Evolutionary conservation across 2,888 invertebrate genomes (phyloP), one percentile per base, ranked within the genome.

Genomic region (Hecatera dysodea): DNA sequence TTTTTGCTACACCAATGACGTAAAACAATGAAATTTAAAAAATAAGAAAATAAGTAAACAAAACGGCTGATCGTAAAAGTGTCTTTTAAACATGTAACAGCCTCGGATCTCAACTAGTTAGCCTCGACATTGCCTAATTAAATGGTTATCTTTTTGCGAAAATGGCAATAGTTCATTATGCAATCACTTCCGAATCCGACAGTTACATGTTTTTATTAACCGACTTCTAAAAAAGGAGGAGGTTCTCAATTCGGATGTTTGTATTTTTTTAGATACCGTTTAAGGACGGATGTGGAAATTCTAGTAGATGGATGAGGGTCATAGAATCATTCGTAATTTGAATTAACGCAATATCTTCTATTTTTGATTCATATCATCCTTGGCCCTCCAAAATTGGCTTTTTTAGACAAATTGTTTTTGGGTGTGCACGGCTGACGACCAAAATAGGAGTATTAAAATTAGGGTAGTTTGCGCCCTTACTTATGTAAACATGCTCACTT

Each of bases 111-210:
- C 27, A 62, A 63, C 50, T 33, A 63, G 67, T 66, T 65, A 55
- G 33, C 78, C 78, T 78, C 61, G 64, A 55, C 36, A 48, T 66
- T 68, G 42, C 62, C 61, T 53, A 65, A 78, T 33, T 55, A 42
- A 68, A 65, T 55, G 7, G 2, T 44, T 65, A 57, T 61, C 7
- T 62, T 59, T 64, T 15, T 9, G 27, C 50, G 17, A 60, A 64
- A 50, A 64, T 52, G 39, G 53, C 19, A 53, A 60, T 44, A 73
- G n/a, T 33, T 50, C 12, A 36, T 24, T 64, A 67, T 27, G 27
- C 22, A 61, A 55, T 68, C 53, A 63, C 62, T 57, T 65, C 44
- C 55, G 67, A 56, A 62, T 33, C 19, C 42, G 59, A 39, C 3
- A 44, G 22, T 36, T 24, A 5, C 7, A 5, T 55, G 19, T n/a